Conservation (phyloP, 2,888 invertebrate genomes). For the Bibio marci region DNA sequence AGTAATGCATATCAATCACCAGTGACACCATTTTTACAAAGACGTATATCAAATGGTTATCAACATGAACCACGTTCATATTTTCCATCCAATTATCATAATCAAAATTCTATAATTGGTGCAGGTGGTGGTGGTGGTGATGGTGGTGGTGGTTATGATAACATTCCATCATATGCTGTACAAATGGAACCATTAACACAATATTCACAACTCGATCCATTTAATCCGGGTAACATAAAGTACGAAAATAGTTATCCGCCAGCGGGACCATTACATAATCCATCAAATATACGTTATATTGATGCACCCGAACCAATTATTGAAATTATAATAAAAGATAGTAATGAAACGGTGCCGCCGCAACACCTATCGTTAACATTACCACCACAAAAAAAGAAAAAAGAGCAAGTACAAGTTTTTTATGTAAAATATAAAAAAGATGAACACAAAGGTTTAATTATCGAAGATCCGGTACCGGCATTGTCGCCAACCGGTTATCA, state of each 20-base stretch:
- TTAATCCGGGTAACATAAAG: neutral
- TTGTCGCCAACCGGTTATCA: conserved; percentile 52
- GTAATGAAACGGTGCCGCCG: conserved; percentile 62
- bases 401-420: conserved; percentile 78
- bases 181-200: neutral
- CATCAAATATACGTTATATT: conserved; percentile 32
- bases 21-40: too few relatives aligned
- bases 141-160: neutral
- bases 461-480: conserved; percentile 67
- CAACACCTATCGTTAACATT: conserved; percentile 28
- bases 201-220: neutral
- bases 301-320: conserved; percentile 79
- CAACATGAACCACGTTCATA: conserved; percentile 15
- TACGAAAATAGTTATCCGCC: neutral
- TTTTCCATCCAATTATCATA: conserved; percentile 17
- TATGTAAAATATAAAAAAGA: conserved; percentile 84
- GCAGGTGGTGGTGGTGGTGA: neutral
- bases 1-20: too few relatives aligned
- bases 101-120: conserved; percentile 20
- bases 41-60: conserved; percentile 1
- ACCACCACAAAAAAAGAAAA: conserved; percentile 34
- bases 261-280: neutral
- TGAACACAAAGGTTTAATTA: conserved; percentile 53
- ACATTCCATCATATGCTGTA: neutral
- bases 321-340: conserved; percentile 82